A percentile compares a stretch with the other conserved stretches of the same genome.
phyloP scores from a whole-genome alignment of 1,140 invertebrate genomes.

The Pogonus chalceus region DNA sequence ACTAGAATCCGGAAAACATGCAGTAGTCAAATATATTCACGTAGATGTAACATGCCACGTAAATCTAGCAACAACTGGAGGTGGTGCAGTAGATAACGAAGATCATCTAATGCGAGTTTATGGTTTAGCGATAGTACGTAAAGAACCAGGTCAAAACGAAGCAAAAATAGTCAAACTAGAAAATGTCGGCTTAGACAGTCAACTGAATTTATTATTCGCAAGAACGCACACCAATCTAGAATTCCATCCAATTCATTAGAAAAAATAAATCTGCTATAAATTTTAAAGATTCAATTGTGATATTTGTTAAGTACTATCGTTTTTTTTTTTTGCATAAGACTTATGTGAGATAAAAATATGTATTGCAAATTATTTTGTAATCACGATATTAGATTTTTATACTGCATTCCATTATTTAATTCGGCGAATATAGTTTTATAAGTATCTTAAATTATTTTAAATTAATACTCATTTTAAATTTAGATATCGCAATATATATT shows the following conservation, averaged over 20 bases:
- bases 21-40: slow-evolving; percentile 50
- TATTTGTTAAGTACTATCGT: no score
- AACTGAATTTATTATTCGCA: slow-evolving; percentile 51
- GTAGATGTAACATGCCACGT: slow-evolving; percentile 56
- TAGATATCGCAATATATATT: no score
- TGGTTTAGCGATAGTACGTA: slow-evolving; percentile 52
- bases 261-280: no score
- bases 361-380: no score
- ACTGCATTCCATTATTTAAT: no score
- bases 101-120: slow-evolving; percentile 52
- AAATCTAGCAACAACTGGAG: slow-evolving; percentile 43
- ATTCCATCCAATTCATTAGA: slow-evolving; percentile 39
- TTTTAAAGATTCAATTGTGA: no score
- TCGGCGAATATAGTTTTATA: no score
- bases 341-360: no score
- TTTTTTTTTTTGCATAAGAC: no score
- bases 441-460: no score
- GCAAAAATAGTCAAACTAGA: slow-evolving; percentile 48
- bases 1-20: slow-evolving; percentile 35
- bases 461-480: no score
- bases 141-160: slow-evolving; percentile 38
- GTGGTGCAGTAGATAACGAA: slow-evolving; percentile 43
- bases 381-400: no score
- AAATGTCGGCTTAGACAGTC: slow-evolving; percentile 55
- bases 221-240: slow-evolving; percentile 50